A percentile compares a stretch with the other conserved stretches of the same genome.
Conservation (phyloP, 2,888 invertebrate genomes). For the Yponomeuta cagnagella region DNA sequence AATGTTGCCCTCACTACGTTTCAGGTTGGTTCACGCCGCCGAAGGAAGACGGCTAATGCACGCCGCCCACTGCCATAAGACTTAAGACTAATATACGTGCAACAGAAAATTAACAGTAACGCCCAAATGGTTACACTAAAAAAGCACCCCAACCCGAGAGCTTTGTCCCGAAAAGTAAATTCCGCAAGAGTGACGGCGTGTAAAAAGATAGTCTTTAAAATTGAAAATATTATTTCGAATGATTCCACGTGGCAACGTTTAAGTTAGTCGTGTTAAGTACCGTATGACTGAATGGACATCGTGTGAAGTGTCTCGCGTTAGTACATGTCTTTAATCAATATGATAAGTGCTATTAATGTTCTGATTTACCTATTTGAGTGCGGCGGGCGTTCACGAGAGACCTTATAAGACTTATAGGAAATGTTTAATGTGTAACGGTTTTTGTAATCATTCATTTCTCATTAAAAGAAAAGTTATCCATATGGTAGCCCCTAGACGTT, state of each 20-base stretch:
- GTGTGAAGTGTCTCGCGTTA: constrained; percentile 37
- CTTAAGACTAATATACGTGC: constrained; percentile 55
- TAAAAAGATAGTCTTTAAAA: constrained; percentile 23
- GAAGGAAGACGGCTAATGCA: constrained; percentile 90
- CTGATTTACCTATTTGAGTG: constrained; percentile 36
- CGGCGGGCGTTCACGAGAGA: constrained; percentile 49
- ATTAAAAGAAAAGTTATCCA: constrained; percentile 54
- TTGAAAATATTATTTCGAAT: constrained; percentile 28
- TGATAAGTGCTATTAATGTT: constrained; percentile 66
- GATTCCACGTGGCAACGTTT: constrained; percentile 29
- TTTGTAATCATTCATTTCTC: constrained; percentile 72
- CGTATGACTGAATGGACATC: constrained; percentile 40
- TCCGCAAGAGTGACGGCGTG: not conserved
- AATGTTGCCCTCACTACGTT: not conserved
- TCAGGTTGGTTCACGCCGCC: constrained; percentile 94
- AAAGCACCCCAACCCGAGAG: not conserved
- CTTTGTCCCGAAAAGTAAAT: not conserved
- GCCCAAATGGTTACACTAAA: constrained; percentile 35
- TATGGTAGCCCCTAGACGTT: constrained; percentile 67
- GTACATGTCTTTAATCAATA: constrained; percentile 48
- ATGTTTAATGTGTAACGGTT: constrained; percentile 71
- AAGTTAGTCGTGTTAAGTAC: constrained; percentile 35
- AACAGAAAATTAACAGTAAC: constrained; percentile 42
- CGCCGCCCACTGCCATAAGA: constrained; percentile 33
- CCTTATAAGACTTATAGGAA: constrained; percentile 73